A percentile compares a stretch with the other conserved stretches of the same genome.
phyloP scores from a whole-genome alignment of 2,797 vertebrate genomes.

The Cacajao melanocephalus region DNA sequence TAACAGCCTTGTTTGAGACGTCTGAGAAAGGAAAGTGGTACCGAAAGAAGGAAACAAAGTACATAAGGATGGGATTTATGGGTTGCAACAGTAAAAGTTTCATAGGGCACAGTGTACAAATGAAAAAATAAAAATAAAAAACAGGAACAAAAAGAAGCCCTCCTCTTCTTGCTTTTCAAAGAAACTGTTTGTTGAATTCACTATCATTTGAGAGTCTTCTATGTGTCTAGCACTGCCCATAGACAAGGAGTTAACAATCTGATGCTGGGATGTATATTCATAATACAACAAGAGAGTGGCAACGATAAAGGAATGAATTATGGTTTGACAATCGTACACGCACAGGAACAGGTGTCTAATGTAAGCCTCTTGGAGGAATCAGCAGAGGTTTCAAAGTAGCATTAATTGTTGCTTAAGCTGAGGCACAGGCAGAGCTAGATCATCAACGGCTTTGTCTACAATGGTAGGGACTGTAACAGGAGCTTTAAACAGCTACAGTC shows the following conservation, averaged over 20 bases:
- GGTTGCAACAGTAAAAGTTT: not conserved
- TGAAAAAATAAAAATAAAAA: not conserved
- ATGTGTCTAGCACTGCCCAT: not conserved
- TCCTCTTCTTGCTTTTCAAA: not conserved
- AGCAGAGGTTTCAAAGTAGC: not conserved
- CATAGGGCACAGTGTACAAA: not conserved
- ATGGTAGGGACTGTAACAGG: not conserved
- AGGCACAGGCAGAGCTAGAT: not conserved
- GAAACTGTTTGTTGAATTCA: not conserved
- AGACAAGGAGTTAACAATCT: not conserved
- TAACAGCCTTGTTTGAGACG: not conserved
- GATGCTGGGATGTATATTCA: not conserved
- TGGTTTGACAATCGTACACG: not conserved
- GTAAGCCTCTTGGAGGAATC: not conserved
- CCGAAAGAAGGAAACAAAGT: not conserved
- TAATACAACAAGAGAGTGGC: not conserved
- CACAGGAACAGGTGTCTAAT: not conserved
- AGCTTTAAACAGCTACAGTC: constrained; percentile 17
- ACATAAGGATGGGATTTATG: not conserved
- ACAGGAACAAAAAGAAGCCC: not conserved
- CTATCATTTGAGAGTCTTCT: not conserved
- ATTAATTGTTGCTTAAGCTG: not conserved
- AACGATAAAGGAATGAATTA: not conserved
- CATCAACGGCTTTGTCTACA: not conserved
- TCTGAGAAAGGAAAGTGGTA: not conserved